Evolutionary conservation across 2,113 vertebrate genomes (phyloP).

Genomic region (Varanus salvator): DNA sequence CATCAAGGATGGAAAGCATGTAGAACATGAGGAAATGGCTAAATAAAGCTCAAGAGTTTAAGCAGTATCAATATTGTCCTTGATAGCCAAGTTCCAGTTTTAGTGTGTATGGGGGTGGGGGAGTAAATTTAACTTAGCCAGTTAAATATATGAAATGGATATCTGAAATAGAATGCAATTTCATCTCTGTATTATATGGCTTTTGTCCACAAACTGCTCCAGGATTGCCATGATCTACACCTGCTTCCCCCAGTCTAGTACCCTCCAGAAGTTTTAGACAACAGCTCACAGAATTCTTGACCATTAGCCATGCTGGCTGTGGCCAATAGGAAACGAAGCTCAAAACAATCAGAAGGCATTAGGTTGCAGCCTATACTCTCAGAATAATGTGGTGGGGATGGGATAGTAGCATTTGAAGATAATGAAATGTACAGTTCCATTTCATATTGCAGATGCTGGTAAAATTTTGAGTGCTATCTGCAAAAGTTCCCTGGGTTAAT

Average conservation of each 20-base stretch:
- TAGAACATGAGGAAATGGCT: constrained; percentile 30
- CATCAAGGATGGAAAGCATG: constrained; percentile 1
- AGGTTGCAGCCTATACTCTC: not conserved
- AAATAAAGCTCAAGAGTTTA: too few species aligned
- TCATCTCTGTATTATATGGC: not conserved
- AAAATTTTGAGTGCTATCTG: not conserved
- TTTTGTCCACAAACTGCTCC: not conserved
- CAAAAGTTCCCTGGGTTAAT: not conserved
- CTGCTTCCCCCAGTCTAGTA: too few species aligned
- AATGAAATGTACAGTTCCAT: not conserved
- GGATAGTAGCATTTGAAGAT: too few species aligned
- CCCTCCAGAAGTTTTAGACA: too few species aligned
- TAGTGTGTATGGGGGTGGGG: not conserved
- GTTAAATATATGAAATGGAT: constrained; percentile 41
- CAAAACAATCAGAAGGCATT: too few species aligned
- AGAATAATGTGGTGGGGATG: not conserved
- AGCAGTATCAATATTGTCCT: not conserved
- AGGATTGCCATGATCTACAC: too few species aligned
- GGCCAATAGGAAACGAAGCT: too few species aligned
- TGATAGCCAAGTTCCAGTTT: constrained; percentile 18
- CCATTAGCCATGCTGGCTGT: too few species aligned
- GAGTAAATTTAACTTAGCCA: constrained; percentile 22
- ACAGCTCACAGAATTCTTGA: too few species aligned
- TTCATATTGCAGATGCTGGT: not conserved
- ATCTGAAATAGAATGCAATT: not conserved